Conservation (phyloP, 2,797 vertebrate species). For the Danio kyathit region DNA sequence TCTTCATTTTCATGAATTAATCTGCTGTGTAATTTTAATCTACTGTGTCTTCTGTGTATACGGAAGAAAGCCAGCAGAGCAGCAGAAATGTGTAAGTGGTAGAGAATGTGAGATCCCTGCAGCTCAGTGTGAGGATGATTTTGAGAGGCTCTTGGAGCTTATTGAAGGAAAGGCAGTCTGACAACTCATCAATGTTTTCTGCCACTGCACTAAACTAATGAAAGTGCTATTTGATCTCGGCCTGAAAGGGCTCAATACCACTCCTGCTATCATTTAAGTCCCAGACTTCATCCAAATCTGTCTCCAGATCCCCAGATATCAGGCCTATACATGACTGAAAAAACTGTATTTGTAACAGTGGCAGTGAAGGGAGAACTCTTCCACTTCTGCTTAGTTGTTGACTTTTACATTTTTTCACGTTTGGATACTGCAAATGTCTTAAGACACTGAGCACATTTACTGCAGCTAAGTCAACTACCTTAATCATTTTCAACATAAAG, state of each 20-base stretch:
- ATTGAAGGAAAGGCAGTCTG: conserved; percentile 84
- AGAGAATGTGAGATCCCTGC: background rate
- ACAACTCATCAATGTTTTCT: conserved; percentile 84
- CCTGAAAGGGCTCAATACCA: conserved; percentile 77
- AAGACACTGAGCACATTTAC: background rate
- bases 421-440: background rate
- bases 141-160: conserved; percentile 81
- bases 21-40: too few relatives aligned
- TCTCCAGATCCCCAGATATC: conserved; percentile 81
- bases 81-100: background rate
- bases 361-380: conserved; percentile 73
- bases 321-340: conserved; percentile 78
- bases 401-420: background rate
- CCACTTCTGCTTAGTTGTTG: conserved; percentile 16
- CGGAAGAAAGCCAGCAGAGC: background rate
- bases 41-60: too few relatives aligned
- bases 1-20: too few relatives aligned
- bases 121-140: conserved; percentile 82
- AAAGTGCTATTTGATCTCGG: conserved; percentile 85
- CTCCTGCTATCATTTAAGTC: conserved; percentile 85
- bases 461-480: too few relatives aligned
- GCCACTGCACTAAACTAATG: conserved; percentile 85
- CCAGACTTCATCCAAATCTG: conserved; percentile 79
- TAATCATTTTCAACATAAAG: background rate
- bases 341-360: conserved; percentile 80